Evolutionary conservation across 1,140 invertebrate species (phyloP), one percentile per base, ranked within the genome.

Genomic region (Parapsyche elsis): DNA sequence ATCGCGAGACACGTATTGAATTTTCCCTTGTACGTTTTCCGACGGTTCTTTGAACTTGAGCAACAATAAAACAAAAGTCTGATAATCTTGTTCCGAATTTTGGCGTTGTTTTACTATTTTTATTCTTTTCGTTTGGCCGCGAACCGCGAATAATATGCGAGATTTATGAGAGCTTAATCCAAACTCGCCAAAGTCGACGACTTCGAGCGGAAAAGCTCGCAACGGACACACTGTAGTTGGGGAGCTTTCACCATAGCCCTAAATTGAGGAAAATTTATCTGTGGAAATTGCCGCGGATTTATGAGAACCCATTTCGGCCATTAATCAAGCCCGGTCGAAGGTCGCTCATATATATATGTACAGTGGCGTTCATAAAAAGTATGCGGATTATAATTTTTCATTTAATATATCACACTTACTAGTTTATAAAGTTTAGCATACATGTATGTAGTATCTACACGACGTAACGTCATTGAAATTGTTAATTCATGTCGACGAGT

Each of bases 1-100:
- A 38, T 38, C 2, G 30, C 30, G 7, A 38, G 30, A 38, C 30
- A 38, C 7, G 30, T 1, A 38, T 38, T 38, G 30, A 38, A 38
- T 38, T 38, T 38, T 38, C 7, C 7, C 30, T 7, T 4, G 30
- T 7, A 7, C 7, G 30, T 7, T 38, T 38, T 38, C 7, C 30
- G 7, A 12, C 49, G n/a, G n/a, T n/a, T n/a, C 12, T 53, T 53
- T 53, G 49, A 53, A 53, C 49, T 53, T 16, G 49, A 53, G 2
- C 49, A 53, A 38, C 16, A 12, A 53, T 53, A 53, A 53, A 53
- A 53, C 49, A 53, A 53, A 53, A 53, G 12, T 53, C 49, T 16
- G 49, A 16, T 53, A 53, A 53, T 53, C 49, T 53, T 53, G 49
- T 53, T 53, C 49, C 10, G 49, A 53, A 53, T 53, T 53, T 53